These are phyloP conservation scores for Caenorhabditis panamensis DNA, from an alignment of 2,888 invertebrate genomes.

Conservation along the genomic window DNA sequence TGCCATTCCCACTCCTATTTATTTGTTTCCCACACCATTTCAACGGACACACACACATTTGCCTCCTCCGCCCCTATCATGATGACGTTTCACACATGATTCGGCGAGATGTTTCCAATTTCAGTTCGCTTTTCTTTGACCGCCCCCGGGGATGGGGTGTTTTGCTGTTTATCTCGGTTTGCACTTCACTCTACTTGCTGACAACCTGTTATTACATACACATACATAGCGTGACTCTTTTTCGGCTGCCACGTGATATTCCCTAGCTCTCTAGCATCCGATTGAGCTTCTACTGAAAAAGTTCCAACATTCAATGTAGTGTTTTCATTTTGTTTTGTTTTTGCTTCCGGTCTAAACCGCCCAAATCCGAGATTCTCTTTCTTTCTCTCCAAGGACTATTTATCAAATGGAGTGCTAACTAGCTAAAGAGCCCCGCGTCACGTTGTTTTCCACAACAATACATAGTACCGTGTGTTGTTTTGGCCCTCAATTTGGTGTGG, in stretches of 20 bases:
- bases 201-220: constrained; percentile 8
- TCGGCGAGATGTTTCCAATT: background rate
- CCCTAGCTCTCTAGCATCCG: too few species aligned
- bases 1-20: constrained; percentile 30
- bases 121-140: background rate
- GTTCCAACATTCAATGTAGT: too few species aligned
- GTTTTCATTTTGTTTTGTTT: too few species aligned
- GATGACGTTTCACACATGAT: constrained; percentile 39
- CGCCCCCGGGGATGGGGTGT: background rate
- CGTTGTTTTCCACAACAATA: background rate
- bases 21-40: constrained; percentile 56
- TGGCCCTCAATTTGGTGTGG: constrained; percentile 7
- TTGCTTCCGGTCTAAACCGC: too few species aligned
- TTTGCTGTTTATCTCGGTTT: background rate
- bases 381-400: constrained; percentile 43
- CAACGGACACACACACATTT: background rate
- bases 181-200: background rate
- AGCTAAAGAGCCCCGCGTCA: constrained; percentile 5
- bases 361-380: too few species aligned
- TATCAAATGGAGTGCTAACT: constrained; percentile 50
- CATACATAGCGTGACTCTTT: constrained; percentile 2
- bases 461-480: constrained; percentile 2
- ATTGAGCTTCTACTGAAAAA: too few species aligned
- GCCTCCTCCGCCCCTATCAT: constrained; percentile 18
- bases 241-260: background rate